Evolutionary conservation across 2,888 invertebrate species (phyloP), one percentile per base, ranked within the genome.

Genomic region (Eurois occulta): DNA sequence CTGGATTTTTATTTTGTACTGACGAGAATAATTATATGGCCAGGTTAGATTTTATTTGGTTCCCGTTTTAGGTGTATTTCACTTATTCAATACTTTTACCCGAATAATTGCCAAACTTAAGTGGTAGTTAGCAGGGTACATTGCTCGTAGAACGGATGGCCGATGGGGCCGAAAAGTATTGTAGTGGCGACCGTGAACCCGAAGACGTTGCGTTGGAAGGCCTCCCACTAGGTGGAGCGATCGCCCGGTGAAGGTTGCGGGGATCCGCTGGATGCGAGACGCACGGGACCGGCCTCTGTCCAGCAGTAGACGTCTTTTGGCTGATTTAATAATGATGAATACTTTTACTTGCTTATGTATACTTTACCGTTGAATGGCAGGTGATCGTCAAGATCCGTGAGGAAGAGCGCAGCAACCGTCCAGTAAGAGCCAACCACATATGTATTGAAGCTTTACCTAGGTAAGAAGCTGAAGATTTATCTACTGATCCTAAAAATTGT

Each of bases 371-470:
- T 58, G 16, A 48, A 32, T 67, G 64, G 13, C 81, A 96, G 96
- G 98, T 97, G 0, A 93, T 97, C 62, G 86, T 97, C n/a, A 97
- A 97, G 88, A 94, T 97, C 10, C 95, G 97, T 24, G 97, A 97
- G 1, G 97, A 97, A 83, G 95, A 96, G 76, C 91, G 93, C 28
- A 90, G 91, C 58, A 92, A 90, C 78, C 89, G 91, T 0, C 89
- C 92, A 4, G 89, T 94, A 0, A 93, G 91, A 70, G 95, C 97
- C 0, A 77, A 85, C 0, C 43, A 79, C 18, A 55, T 91, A 43
- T 91, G 91, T 0, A 80, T 97, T 0, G 92, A 95, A 2, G 97
- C 96, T 52, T 48, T 95, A 0, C 97, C 97, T 35, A 95, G 95
- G 97, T 62, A 62, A 32, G 60, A 28, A 28, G 28, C 28, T 58